These are phyloP conservation scores for Plecturocebus donacophilus DNA, from an alignment of 2,113 vertebrate species.

Conservation along the genomic window DNA sequence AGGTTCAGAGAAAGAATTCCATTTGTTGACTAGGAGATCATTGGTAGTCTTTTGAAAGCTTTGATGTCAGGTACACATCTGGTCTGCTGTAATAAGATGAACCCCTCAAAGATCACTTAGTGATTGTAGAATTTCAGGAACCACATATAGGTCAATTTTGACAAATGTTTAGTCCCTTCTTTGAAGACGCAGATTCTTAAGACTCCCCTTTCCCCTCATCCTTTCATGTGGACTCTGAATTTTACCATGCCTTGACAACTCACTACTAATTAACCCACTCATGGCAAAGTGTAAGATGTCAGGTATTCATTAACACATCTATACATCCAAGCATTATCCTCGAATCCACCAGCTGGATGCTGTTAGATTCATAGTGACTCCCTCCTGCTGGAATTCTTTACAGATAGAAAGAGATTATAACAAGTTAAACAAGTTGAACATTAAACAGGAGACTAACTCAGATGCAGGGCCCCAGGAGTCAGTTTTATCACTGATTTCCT, in stretches of 20 bases:
- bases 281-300: not conserved
- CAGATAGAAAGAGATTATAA: constrained; percentile 1
- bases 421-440: constrained; percentile 54
- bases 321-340: not conserved
- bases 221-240: constrained; percentile 19
- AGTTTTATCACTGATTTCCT: not conserved
- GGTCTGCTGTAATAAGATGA: not conserved
- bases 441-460: not conserved
- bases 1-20: not conserved
- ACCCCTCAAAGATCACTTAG: not conserved
- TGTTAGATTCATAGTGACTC: constrained; percentile 31
- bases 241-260: not conserved
- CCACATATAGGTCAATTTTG: not conserved
- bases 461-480: not conserved
- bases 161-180: constrained; percentile 19
- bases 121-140: not conserved
- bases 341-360: not conserved
- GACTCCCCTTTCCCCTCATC: not conserved
- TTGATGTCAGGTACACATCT: not conserved
- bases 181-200: constrained; percentile 49
- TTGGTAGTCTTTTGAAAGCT: not conserved
- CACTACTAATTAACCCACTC: constrained; percentile 46
- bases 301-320: not conserved
- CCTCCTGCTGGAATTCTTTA: constrained; percentile 48
- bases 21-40: not conserved